Evolutionary conservation across 2,113 vertebrate species (phyloP), one percentile per base, ranked within the genome.

Genomic region (Dasyurus viverrinus): DNA sequence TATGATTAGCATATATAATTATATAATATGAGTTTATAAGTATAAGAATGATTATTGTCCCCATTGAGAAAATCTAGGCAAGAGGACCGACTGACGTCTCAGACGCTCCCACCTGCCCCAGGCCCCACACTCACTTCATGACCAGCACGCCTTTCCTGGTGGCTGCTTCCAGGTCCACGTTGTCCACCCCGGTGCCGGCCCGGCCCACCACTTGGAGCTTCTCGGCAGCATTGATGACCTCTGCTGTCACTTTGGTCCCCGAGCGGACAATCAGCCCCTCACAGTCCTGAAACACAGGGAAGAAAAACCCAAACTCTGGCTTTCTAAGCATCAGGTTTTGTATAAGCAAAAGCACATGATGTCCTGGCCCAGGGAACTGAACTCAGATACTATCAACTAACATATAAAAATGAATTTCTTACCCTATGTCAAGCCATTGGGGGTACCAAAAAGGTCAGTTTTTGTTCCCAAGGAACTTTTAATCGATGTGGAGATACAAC

Each of bases 161-260:
- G 0, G 99, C 99, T 0, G 99, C 99, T 22, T 99, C 99, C 92
- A 99, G 99, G 0, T 99, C 99, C 96, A 99, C 99, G 0, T 99
- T 99, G 98, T 99, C 99, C 93, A 99, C 99, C 0, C 99, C 99
- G 0, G 99, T 99, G 57, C 99, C 99, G 0, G 99, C 99, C 98
- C 99, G 98, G 91, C 99, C 99, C 92, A 99, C 99, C 97, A 99
- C 99, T 98, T 99, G 99, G 89, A 99, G 98, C 96, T 98, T 99
- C 94, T 98, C 93, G 0, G 99, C 99, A 0, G 99, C 99, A 11
- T 98, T 97, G 98, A 99, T 99, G 94, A 99, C 96, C 0, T 99
- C 99, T 0, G 99, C 98, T 0, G 99, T 99, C n/a, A 99, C 99
- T 98, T 99, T 99, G 92, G 99, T 99, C 36, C 99, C 99, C 0